A percentile compares a stretch with the other conserved stretches of the same genome.
Conservation (phyloP, 2,888 invertebrate genomes). For the Agriopis marginaria region DNA sequence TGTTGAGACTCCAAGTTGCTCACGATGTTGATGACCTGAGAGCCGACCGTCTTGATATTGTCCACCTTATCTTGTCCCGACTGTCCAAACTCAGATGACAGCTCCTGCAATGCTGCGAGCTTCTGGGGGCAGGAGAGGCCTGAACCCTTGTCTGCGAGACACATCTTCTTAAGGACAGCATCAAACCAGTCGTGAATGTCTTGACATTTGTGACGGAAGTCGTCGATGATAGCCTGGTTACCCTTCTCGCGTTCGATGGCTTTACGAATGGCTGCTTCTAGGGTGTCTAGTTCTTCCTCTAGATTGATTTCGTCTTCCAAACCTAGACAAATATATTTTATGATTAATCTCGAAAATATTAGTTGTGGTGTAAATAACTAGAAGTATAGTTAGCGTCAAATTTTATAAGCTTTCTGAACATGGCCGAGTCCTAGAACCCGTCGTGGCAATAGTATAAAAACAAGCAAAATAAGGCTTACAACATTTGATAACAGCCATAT, state of each 20-base stretch:
- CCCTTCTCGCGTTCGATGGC: slow-evolving; percentile 92
- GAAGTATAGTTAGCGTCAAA: not conserved
- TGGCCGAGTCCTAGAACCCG: no score
- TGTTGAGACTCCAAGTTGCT: slow-evolving; percentile 96
- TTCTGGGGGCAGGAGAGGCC: slow-evolving; percentile 94
- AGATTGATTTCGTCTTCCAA: slow-evolving; percentile 90
- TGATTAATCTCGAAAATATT: not conserved
- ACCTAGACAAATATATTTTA: slow-evolving; percentile 55
- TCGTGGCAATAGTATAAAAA: not conserved
- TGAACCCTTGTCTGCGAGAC: slow-evolving; percentile 93
- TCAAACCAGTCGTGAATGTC: slow-evolving; percentile 94
- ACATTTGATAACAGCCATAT: no score
- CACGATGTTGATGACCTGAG: slow-evolving; percentile 91
- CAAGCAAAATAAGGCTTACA: not conserved
- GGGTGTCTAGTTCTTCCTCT: slow-evolving; percentile 89
- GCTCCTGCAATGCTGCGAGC: slow-evolving; percentile 90
- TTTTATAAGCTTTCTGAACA: no score
- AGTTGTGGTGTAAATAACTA: not conserved
- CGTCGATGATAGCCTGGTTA: slow-evolving; percentile 91
- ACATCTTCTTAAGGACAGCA: slow-evolving; percentile 91
- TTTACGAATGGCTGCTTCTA: slow-evolving; percentile 90
- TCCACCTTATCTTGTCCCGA: slow-evolving; percentile 90
- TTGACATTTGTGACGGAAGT: slow-evolving; percentile 91
- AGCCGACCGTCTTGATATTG: slow-evolving; percentile 89
- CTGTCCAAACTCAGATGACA: slow-evolving; percentile 91